Base-by-base conservation (phyloP, 92 coral and sea anemone genomes). In the Porites cylindrica region DNA sequence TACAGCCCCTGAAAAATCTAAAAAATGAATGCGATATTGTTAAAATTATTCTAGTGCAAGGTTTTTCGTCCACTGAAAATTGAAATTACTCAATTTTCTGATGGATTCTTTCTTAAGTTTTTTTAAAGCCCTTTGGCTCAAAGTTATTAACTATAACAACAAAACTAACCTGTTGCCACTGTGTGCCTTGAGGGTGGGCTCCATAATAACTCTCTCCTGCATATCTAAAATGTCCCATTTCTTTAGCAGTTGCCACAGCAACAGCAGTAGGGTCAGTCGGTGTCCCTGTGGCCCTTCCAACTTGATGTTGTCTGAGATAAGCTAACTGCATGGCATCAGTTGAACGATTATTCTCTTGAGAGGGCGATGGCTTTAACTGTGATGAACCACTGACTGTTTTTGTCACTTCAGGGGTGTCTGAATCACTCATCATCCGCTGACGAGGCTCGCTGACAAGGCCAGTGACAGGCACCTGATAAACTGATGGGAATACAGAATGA, bases 231-330 rank as follows among this genome's bases (percentile, higher is more conserved):
- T 95, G 93, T 43, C 94, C 98, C 81, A 68, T 88, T 64, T 96
- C 98, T 53, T 95, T 95, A 3, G 98, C 98, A 17, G 95, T 94
- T 63, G 95, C 96, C 65, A 97, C 85, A 16, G 99, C 99, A 82
- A 97, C 89, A 38, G 99, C 98, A 65, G 98, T 97, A 47, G 99
- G 94, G 85, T 97, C 94, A 20, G 99, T 95, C 4, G 99, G 98
- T 14, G 94, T 94, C 60, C 95, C 98, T 8, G 90, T 88, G 14
- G 70, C 79, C 61, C 80, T 65, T 61, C 89, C 89, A 16, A 81
- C 71, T 38, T 84, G 90, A 18, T 88, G 91, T 23, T 86, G 92
- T 70, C 86, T 70, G 51, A 72, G 77, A 65, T 83, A 88, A 19
- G 91, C 71, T 24, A 68, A 91, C 29, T 81, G 94, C 72, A 82